These are phyloP conservation scores for Alloscopus bannaensis DNA, from an alignment of 2,888 invertebrate species.

Conservation along the genomic window DNA sequence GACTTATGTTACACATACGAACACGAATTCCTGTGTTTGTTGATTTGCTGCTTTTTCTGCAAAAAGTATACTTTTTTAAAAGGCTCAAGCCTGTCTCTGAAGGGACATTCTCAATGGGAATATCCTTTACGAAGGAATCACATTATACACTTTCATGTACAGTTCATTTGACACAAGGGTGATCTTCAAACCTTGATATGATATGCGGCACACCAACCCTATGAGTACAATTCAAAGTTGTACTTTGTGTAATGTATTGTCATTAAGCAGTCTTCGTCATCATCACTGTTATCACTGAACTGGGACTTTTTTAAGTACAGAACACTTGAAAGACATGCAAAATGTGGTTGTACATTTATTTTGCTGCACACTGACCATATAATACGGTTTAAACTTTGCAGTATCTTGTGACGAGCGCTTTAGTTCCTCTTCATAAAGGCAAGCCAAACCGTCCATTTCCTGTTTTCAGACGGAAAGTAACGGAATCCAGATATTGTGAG, in stretches of 20 bases:
- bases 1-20: not conserved
- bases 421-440: not conserved
- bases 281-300: not conserved
- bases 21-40: slow-evolving; percentile 6
- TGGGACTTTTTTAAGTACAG: not conserved
- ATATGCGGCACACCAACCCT: not conserved
- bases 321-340: not conserved
- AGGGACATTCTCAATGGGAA: not conserved
- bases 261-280: not conserved
- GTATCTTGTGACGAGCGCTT: not conserved
- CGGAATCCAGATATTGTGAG: slow-evolving; percentile 23
- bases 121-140: not conserved
- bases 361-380: not conserved
- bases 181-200: not conserved
- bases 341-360: not conserved
- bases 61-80: slow-evolving; percentile 3
- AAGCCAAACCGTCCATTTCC: slow-evolving; percentile 16
- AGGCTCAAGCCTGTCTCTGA: not conserved
- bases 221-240: not conserved
- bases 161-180: not conserved
- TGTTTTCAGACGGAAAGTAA: slow-evolving; percentile 17
- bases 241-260: slow-evolving; percentile 8
- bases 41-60: slow-evolving; percentile 11
- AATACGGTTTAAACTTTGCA: not conserved
- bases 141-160: not conserved